Conservation (phyloP, 2,888 invertebrate genomes). For the Synanthedon andrenaeformis region DNA sequence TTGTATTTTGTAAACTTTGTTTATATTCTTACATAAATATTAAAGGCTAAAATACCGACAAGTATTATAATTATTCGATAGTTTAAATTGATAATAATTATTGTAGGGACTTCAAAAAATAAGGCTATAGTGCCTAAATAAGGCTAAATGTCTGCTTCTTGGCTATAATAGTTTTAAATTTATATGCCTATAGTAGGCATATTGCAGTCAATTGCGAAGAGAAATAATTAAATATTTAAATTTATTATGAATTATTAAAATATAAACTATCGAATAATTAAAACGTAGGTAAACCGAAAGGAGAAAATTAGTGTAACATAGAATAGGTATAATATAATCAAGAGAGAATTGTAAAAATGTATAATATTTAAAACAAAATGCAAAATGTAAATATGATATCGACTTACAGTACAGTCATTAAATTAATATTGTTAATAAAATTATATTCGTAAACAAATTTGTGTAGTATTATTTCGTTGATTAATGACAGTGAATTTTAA, state of each 20-base stretch:
- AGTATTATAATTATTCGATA: too few species aligned
- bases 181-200: too few species aligned
- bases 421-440: conserved; percentile 71
- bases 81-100: too few species aligned
- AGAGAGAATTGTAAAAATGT: conserved; percentile 65
- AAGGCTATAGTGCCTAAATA: too few species aligned
- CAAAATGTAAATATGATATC: conserved; percentile 67
- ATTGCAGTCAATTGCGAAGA: too few species aligned
- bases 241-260: background rate
- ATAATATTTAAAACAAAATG: conserved; percentile 36
- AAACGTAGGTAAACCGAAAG: background rate
- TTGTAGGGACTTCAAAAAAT: too few species aligned
- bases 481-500: background rate
- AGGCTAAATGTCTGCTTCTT: too few species aligned
- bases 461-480: conserved; percentile 36
- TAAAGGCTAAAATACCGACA: too few species aligned
- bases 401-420: conserved; percentile 69
- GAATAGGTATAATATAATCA: conserved; percentile 3
- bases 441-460: conserved; percentile 65
- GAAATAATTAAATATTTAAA: too few species aligned
- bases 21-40: too few species aligned
- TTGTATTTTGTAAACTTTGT: too few species aligned
- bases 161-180: too few species aligned
- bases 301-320: background rate
- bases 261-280: background rate